phyloP scores from a whole-genome alignment of 2,113 vertebrate species.

The Genyomyrus donnyi region DNA sequence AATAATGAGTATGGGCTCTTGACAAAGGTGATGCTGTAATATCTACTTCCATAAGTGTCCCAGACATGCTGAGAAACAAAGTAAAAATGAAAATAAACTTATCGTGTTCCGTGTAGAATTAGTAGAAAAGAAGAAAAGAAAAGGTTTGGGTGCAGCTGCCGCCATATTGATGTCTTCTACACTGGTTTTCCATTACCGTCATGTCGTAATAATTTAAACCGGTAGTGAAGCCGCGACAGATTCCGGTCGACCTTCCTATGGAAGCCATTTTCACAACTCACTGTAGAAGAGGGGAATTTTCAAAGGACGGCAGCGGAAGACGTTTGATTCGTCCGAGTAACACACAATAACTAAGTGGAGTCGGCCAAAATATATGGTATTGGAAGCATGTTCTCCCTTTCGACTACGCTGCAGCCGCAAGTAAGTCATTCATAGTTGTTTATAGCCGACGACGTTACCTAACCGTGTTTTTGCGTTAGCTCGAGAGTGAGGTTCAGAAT shows the following conservation, averaged over 20 bases:
- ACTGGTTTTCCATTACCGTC: not conserved
- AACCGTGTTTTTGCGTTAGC: not conserved
- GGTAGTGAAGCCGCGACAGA: not conserved
- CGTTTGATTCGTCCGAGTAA: not conserved
- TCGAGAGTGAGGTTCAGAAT: not conserved
- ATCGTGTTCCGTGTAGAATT: not conserved
- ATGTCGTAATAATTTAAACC: conserved; percentile 1
- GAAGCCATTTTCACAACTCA: conserved; percentile 39
- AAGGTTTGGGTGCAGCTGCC: not conserved
- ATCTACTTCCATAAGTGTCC: not conserved
- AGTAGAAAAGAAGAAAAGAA: not conserved
- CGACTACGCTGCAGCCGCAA: conserved; percentile 55
- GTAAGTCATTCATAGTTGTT: conserved; percentile 34
- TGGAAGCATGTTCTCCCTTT: conserved; percentile 55
- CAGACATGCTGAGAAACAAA: not conserved
- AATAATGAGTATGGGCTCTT: not conserved
- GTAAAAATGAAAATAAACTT: not conserved
- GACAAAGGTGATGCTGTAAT: not conserved
- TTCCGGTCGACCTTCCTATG: conserved; percentile 34
- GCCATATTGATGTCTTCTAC: not conserved
- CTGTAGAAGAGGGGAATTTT: conserved; percentile 25
- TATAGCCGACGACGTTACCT: not conserved
- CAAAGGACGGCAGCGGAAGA: conserved; percentile 28
- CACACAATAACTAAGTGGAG: conserved; percentile 18
- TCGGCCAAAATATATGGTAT: conserved; percentile 6